Base-by-base conservation (phyloP, 2,888 invertebrate genomes). In the Teleiodes luculella region DNA sequence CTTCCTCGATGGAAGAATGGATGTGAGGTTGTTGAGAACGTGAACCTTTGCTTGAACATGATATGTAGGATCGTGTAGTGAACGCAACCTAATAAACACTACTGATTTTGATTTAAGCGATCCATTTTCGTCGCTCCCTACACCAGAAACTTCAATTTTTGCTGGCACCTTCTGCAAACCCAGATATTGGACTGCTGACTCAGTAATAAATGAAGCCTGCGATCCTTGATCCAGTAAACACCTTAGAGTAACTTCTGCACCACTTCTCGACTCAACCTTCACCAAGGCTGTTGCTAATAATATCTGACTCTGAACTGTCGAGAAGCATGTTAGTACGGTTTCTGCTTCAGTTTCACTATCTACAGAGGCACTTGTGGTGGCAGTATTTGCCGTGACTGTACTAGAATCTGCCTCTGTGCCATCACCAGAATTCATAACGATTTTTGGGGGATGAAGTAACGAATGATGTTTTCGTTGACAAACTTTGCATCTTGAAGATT, bases 221-320 rank as follows among this genome's bases (percentile, higher is more conserved):
- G 65, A 66, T 2, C 64, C 66, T 49, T 63, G 66, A 35, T 69
- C 65, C 6, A 68, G 5, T 10, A 70, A 55, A 5, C 61, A 61
- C 36, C 67, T 54, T 1, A 67, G 4, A 5, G 52, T 11, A 0
- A 47, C 33, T 5, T 30, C 16, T 3, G 10, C 3, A 1, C 63
- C 64, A 4, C 51, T 52, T 43, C 36, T 59, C 4, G 62, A 45
- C 33, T 53, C 31, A 3, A 52, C 63, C 7, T 55, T 49, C 3
- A 65, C 53, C 1, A 64, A 35, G 6, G 67, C 64, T n/a, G 63
- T 65, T 3, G 62, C 62, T 14, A 66, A 52, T 14, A 63, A 14
- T 10, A 24, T 36, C 10, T 33, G 33, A 33, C 33, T 33, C 3
- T n/a, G 3, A 24, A 24, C 4, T 11, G 18, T 52, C 7, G 52